Base-by-base conservation (phyloP, 2,888 invertebrate species). In the Chaetogeoica ovagalla region DNA sequence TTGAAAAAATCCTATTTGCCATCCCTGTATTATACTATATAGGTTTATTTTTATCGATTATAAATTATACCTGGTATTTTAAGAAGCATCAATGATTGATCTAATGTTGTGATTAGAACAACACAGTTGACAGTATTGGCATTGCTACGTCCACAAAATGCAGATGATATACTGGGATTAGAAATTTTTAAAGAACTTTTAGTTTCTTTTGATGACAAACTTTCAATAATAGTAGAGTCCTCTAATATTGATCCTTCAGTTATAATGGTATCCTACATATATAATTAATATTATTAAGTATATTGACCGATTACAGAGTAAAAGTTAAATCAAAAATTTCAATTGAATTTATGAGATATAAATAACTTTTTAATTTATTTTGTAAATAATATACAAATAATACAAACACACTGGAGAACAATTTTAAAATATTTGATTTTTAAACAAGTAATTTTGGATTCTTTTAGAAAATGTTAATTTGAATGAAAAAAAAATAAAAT, bases 191-290 rank as follows among this genome's bases (percentile, higher is more conserved):
- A 15, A 55, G 70, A 23, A 39, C 9, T 63, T 5, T 70, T 70
- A 39, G 79, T 37, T 15, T 79, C 70, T 9, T 63, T 79, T 63
- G 57, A 79, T 70, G 70, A 71, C 17, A 79, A 63, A 63, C 79
- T 79, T 57, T 79, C 79, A 71, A 79, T 79, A 30, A 55, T 37
- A 43, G 70, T 79, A 15, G 70, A 63, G 30, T 79, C 79, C 17
- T 79, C 79, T 57, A 79, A 63, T 70, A 79, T 79, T n/a, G 79
- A 70, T 30, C 79, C 79, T 79, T 79, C 79, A 55, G 79, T 79
- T 23, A 79, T 1, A 5, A 79, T 57, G 1, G 71, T 79, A 8
- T 79, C 55, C 79, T 79, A 57, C 13, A 57, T 7, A 52, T 37
- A 59, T 60, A n/a, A 63, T 19, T 69, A 62, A 62, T 17, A 43